phyloP scores from a whole-genome alignment of 2,888 invertebrate genomes.

The Apodemia zela region DNA sequence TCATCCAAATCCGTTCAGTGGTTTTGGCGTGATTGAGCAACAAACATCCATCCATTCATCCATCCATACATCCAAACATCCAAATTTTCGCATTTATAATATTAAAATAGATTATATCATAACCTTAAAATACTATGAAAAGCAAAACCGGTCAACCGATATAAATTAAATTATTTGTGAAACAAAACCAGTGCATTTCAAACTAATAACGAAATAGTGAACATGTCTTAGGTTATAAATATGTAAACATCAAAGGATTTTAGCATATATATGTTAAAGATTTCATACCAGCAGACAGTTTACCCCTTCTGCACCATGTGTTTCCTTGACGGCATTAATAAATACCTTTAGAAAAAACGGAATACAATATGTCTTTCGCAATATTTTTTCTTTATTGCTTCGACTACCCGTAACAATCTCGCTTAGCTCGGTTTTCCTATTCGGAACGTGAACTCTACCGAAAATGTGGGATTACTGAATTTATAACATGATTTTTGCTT shows the following conservation, averaged over 20 bases:
- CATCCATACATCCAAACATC: too few species aligned
- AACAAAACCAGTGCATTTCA: too few species aligned
- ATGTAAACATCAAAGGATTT: neutral
- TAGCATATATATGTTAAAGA: slow-evolving; percentile 1
- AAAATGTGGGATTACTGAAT: slow-evolving; percentile 9
- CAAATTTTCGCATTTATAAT: too few species aligned
- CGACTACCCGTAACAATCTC: neutral
- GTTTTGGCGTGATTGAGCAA: too few species aligned
- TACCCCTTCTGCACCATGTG: neutral
- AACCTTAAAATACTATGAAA: too few species aligned
- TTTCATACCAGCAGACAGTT: neutral
- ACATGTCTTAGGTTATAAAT: neutral
- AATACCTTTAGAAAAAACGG: slow-evolving; percentile 10
- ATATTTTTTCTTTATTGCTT: slow-evolving; percentile 9
- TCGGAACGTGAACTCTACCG: slow-evolving; percentile 4
- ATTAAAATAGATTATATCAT: too few species aligned
- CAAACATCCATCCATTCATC: too few species aligned
- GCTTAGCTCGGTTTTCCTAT: neutral
- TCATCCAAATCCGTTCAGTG: too few species aligned
- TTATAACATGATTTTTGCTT: slow-evolving; percentile 4
- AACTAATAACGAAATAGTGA: too few species aligned
- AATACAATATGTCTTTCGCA: slow-evolving; percentile 5
- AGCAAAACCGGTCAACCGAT: too few species aligned
- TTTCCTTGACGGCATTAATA: slow-evolving; percentile 11
- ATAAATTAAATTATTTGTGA: too few species aligned